phyloP scores from a whole-genome alignment of 2,888 invertebrate genomes.

The Calliphora vomitoria region DNA sequence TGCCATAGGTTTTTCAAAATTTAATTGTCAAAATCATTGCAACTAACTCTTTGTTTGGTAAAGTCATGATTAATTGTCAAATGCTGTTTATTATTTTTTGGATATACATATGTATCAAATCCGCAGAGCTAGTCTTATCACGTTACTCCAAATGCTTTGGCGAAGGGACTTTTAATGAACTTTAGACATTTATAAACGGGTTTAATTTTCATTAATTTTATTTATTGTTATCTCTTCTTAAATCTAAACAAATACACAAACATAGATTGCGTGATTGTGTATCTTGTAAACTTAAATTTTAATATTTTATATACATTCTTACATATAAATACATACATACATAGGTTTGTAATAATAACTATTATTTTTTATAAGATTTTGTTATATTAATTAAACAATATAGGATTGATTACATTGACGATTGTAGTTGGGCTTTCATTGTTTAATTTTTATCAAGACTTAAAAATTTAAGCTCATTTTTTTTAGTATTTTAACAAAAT shows the following conservation, averaged over 20 bases:
- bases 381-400: slow-evolving; percentile 45
- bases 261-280: not conserved
- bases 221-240: slow-evolving; percentile 26
- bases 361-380: slow-evolving; percentile 24
- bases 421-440: slow-evolving; percentile 54
- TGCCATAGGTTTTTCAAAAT: too few relatives aligned
- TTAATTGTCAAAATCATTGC: too few relatives aligned
- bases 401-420: slow-evolving; percentile 61
- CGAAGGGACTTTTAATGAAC: too few relatives aligned
- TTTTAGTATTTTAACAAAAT: slow-evolving; percentile 19
- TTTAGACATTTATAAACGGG: too few relatives aligned
- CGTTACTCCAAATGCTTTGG: too few relatives aligned
- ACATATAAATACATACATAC: slow-evolving; percentile 19
- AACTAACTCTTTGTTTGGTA: too few relatives aligned
- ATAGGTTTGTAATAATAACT: slow-evolving; percentile 3
- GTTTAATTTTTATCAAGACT: slow-evolving; percentile 27
- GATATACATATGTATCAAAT: too few relatives aligned
- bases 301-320: slow-evolving; percentile 21
- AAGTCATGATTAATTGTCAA: too few relatives aligned
- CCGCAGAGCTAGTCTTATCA: too few relatives aligned
- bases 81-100: too few relatives aligned
- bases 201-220: slow-evolving; percentile 39
- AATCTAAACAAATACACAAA: slow-evolving; percentile 24
- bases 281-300: slow-evolving; percentile 24
- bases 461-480: slow-evolving; percentile 57